A percentile compares a stretch with the other conserved stretches of the same genome.
Conservation (phyloP, 2,888 invertebrate species). For the Sinelater perroti region DNA sequence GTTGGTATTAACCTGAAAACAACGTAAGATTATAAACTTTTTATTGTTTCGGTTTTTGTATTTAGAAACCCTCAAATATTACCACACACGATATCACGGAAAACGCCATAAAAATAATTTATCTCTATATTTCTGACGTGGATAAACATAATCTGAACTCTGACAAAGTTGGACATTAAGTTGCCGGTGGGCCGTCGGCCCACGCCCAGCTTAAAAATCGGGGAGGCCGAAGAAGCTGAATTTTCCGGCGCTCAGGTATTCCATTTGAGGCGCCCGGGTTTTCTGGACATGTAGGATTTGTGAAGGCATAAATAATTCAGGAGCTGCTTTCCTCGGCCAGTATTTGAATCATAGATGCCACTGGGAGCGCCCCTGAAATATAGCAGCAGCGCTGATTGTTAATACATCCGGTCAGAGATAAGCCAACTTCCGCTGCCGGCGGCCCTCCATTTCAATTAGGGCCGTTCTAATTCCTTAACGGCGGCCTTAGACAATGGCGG, state of each 20-base stretch:
- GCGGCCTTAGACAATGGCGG: constrained; percentile 11
- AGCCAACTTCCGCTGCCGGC: constrained; percentile 28
- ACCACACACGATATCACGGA: no score
- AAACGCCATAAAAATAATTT: no score
- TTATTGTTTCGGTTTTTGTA: no score
- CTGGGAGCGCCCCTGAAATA: constrained; percentile 28
- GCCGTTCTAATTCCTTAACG: constrained; percentile 25
- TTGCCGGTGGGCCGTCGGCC: neutral
- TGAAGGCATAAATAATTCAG: constrained; percentile 37
- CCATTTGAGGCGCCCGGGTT: constrained; percentile 26
- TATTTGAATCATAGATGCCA: constrained; percentile 38
- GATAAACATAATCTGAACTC: no score
- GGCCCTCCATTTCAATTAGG: constrained; percentile 22
- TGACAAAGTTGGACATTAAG: no score
- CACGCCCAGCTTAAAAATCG: neutral
- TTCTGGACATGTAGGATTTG: constrained; percentile 32
- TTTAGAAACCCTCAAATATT: no score
- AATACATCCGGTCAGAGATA: constrained; percentile 38
- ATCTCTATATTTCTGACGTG: no score
- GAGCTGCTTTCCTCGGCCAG: constrained; percentile 34
- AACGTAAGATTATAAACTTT: no score
- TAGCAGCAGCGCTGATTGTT: constrained; percentile 37
- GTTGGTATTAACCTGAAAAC: no score
- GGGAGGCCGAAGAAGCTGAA: neutral
- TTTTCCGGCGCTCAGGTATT: constrained; percentile 20